phyloP scores from a whole-genome alignment of 2,888 invertebrate species.

The Craniophora ligustri region DNA sequence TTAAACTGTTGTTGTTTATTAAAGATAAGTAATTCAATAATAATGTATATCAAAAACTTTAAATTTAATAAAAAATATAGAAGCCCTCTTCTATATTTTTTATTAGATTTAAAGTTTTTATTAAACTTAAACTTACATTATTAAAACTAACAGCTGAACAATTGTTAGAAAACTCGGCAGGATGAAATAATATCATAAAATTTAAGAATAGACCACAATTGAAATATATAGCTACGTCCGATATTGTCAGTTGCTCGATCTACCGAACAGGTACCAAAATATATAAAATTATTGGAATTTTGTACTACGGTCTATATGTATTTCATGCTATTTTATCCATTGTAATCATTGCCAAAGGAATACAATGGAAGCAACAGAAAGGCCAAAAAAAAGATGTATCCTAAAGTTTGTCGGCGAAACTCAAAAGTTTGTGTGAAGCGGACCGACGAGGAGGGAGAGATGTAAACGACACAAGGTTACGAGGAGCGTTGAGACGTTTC shows the following conservation, averaged over 20 bases:
- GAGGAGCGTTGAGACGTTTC: constrained; percentile 75
- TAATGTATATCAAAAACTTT: too few relatives aligned
- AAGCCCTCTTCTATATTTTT: too few relatives aligned
- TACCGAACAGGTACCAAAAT: constrained; percentile 24
- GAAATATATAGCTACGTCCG: not conserved
- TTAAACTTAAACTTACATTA: too few relatives aligned
- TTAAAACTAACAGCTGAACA: too few relatives aligned
- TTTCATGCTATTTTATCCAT: constrained; percentile 62
- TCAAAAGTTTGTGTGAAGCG: constrained; percentile 75
- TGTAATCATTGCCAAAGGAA: constrained; percentile 61
- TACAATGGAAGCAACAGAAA: constrained; percentile 62
- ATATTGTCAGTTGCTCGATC: constrained; percentile 1
- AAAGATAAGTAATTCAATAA: too few relatives aligned
- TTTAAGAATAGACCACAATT: too few relatives aligned
- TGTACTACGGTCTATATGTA: constrained; percentile 44
- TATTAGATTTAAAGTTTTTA: too few relatives aligned
- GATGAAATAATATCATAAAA: not conserved
- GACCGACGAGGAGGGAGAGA: constrained; percentile 61
- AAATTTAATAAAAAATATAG: too few relatives aligned
- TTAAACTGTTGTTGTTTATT: too few relatives aligned
- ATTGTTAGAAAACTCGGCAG: too few relatives aligned
- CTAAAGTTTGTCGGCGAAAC: constrained; percentile 78
- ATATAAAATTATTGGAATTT: constrained; percentile 31
- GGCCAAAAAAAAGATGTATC: constrained; percentile 70
- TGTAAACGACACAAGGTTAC: constrained; percentile 66